Base-by-base conservation (phyloP, 2,797 vertebrate genomes). In the Artibeus jamaicensis region DNA sequence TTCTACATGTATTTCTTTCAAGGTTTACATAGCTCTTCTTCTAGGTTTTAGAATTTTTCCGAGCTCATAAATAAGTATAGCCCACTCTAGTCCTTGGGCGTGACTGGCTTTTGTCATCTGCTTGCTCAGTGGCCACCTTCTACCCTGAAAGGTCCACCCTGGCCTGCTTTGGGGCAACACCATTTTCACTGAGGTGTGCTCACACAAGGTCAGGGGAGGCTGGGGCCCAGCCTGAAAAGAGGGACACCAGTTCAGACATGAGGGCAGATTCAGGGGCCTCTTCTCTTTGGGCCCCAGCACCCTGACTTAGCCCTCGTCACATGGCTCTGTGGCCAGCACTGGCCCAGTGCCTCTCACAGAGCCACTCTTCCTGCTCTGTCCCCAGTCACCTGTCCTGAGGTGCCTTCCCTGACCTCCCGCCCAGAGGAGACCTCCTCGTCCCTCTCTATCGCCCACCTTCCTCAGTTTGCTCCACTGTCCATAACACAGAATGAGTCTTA, bases 221-320 rank as follows among this genome's bases (percentile, higher is more conserved):
- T 8, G n/a, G 50, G 24, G 22, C 5, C 19, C 19, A 2, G 11
- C 26, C 21, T 21, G 3, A 24, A 46, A 37, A 50, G 16, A 46
- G 7, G 53, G n/a, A 15, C 22, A 10, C 12, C 26, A 19, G n/a
- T n/a, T 77, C 44, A 21, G 34, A 26, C 65, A 34, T 1, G 9
- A 91, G 6, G 15, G 21, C 0, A 70, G 19, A 53, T 18, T 15
- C 0, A 22, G 9, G 5, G 15, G 26, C 26, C 53, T 85, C 19
- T 16, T 44, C 10, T 53, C 48, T 9, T 5, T 48, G 73, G 18
- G 9, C 8, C 55, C n/a, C 26, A 10, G 22, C 4, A 55, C 10
- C 11, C 3, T 6, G 6, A 3, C 18, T 16, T 1, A 0, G 29
- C 9, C 3, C 18, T 14, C 7, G 9, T 1, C 57, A 24, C 46